A percentile compares a stretch with the other conserved stretches of the same genome.
Evolutionary conservation across 2,888 invertebrate species (phyloP).

Genomic region (Penaeus monodon): DNA sequence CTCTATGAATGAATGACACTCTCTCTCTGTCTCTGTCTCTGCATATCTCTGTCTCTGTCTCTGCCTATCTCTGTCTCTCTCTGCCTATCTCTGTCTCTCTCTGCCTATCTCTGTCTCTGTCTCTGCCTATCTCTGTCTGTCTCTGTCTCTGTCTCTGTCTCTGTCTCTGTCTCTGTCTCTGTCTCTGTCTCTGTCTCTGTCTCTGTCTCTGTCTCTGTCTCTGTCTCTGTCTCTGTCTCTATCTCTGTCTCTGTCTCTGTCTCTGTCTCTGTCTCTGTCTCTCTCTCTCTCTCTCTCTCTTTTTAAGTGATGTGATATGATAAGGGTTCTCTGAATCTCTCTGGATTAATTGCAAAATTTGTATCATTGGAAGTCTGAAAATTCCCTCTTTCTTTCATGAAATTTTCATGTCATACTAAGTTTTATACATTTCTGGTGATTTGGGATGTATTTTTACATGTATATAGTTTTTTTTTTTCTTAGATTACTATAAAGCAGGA

Average conservation of each 20-base stretch:
- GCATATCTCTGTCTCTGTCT: not conserved
- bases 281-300: not conserved
- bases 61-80: constrained; percentile 1
- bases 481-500: no score
- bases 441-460: no score
- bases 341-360: no score
- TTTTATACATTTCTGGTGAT: no score
- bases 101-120: not conserved
- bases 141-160: not conserved
- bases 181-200: no score
- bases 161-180: no score
- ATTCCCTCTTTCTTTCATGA: no score
- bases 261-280: not conserved
- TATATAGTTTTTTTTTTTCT: no score
- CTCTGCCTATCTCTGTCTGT: not conserved
- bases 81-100: not conserved
- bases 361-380: no score
- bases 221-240: not conserved
- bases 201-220: not conserved
- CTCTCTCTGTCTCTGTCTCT: not conserved
- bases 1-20: not conserved
- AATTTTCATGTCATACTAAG: no score
- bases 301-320: not conserved
- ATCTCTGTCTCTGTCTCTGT: not conserved
- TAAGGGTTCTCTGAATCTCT: no score